These are phyloP conservation scores for Xenops minutus DNA, from an alignment of 2,797 vertebrate genomes.

Conservation along the genomic window DNA sequence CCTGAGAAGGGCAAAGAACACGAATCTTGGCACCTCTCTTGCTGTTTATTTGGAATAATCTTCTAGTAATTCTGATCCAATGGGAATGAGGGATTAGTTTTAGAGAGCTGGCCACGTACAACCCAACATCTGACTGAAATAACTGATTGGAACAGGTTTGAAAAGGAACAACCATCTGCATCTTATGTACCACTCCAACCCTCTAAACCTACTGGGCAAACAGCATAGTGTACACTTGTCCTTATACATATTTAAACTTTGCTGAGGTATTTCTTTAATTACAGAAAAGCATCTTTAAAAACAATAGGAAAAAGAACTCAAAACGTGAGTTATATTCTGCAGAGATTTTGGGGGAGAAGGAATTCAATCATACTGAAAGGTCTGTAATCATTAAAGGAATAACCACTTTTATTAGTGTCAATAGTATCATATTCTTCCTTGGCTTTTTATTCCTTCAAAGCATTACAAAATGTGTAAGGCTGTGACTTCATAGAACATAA, in stretches of 20 bases:
- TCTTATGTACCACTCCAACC: not conserved
- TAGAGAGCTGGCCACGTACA: not conserved
- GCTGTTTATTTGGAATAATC: slow-evolving; percentile 5
- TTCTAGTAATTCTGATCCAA: not conserved
- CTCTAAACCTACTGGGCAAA: slow-evolving; percentile 58
- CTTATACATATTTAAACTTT: slow-evolving; percentile 43
- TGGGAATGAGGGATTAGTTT: not conserved
- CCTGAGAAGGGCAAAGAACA: not conserved
- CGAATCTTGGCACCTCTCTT: not conserved
- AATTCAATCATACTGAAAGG: not conserved
- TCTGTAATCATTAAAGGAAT: slow-evolving; percentile 9
- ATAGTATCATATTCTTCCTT: not conserved
- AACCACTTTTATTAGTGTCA: slow-evolving; percentile 21
- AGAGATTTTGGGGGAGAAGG: not conserved
- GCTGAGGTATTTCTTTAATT: slow-evolving; percentile 71
- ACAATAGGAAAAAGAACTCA: not conserved
- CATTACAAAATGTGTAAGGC: slow-evolving; percentile 50
- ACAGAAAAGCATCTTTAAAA: slow-evolving; percentile 51
- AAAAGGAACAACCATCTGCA: slow-evolving; percentile 27
- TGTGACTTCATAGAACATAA: slow-evolving; percentile 4
- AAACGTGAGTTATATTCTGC: slow-evolving; percentile 17
- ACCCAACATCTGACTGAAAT: not conserved
- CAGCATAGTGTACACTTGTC: not conserved
- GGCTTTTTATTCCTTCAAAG: slow-evolving; percentile 58
- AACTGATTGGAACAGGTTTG: not conserved